A percentile compares a stretch with the other conserved stretches of the same genome.
Evolutionary conservation across 2,888 invertebrate species (phyloP).

Genomic region (Diarsia brunnea): DNA sequence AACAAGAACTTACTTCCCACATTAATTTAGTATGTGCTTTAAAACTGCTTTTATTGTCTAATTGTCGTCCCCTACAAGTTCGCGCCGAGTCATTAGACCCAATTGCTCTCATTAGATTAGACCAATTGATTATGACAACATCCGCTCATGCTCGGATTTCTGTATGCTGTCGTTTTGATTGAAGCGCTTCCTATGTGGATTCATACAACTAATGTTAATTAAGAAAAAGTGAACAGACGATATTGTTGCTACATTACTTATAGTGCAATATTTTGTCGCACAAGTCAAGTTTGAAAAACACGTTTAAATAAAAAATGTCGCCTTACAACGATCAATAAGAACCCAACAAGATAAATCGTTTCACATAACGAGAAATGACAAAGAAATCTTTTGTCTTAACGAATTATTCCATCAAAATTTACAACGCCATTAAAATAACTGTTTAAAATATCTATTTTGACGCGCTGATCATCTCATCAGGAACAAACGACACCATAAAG

Average conservation of each 20-base stretch:
- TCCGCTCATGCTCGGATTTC: slow-evolving; percentile 75
- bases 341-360: slow-evolving; percentile 32
- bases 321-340: slow-evolving; percentile 7
- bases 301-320: slow-evolving; percentile 13
- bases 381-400: slow-evolving; percentile 51
- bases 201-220: slow-evolving; percentile 21
- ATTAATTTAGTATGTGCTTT: background rate
- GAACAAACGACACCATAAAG: slow-evolving; percentile 69
- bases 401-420: slow-evolving; percentile 60
- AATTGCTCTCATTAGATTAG: slow-evolving; percentile 85
- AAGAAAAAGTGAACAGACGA: too few species aligned
- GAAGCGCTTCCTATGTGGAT: slow-evolving; percentile 38
- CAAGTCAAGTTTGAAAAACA: slow-evolving; percentile 27
- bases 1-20: background rate
- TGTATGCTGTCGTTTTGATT: slow-evolving; percentile 42
- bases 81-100: slow-evolving; percentile 74
- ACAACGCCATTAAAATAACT: slow-evolving; percentile 54
- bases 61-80: slow-evolving; percentile 75
- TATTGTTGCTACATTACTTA: too few species aligned
- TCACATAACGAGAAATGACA: slow-evolving; percentile 33
- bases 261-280: too few species aligned
- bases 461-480: slow-evolving; percentile 65
- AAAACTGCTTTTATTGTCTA: slow-evolving; percentile 74
- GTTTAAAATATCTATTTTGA: slow-evolving; percentile 65
- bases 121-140: slow-evolving; percentile 82